Conservation (phyloP, 1,140 invertebrate genomes). For the Drosophila ohnishii region DNA sequence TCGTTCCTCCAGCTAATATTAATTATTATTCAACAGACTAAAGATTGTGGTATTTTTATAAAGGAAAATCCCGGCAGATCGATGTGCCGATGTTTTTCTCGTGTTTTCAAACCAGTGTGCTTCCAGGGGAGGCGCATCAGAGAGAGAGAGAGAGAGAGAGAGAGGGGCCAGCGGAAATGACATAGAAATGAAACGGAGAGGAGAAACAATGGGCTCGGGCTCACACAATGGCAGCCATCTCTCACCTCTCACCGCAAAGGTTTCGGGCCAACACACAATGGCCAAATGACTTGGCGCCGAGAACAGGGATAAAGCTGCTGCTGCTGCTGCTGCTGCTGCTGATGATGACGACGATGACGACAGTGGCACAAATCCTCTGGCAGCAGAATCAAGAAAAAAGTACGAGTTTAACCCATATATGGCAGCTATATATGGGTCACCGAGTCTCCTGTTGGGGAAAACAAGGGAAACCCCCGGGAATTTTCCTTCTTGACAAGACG, state of each 20-base stretch:
- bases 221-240: constrained; percentile 39
- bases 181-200: constrained; percentile 78
- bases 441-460: neutral
- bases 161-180: constrained; percentile 60
- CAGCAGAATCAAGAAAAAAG: neutral
- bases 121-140: neutral
- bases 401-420: constrained; percentile 24
- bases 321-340: constrained; percentile 7
- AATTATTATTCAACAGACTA: neutral
- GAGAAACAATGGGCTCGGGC: constrained; percentile 59
- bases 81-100: neutral
- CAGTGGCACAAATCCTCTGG: constrained; percentile 53
- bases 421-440: constrained; percentile 32
- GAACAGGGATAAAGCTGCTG: constrained; percentile 22
- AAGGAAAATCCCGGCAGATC: neutral
- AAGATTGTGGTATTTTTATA: neutral
- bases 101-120: constrained; percentile 2
- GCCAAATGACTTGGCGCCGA: constrained; percentile 47
- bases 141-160: neutral
- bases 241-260: constrained; percentile 49
- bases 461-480: no score
- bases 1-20: no score
- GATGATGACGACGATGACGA: constrained; percentile 28
- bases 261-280: constrained; percentile 50
- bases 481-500: neutral